Base-by-base conservation (phyloP, 2,888 invertebrate species). In the Yponomeuta evonymella region DNA sequence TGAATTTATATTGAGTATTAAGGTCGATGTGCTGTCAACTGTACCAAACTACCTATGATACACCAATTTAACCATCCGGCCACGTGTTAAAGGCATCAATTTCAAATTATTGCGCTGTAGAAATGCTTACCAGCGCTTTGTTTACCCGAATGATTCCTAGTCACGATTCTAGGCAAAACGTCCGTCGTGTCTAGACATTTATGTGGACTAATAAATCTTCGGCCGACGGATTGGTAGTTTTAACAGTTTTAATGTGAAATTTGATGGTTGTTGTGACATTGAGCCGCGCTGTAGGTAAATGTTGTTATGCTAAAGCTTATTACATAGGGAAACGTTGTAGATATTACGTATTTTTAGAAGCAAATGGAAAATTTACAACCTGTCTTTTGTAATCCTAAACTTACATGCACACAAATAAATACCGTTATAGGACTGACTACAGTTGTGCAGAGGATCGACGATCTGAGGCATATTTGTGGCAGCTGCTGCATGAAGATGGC, bases 191-290 rank as follows among this genome's bases (percentile, higher is more conserved):
- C 77, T 77, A 74, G 74, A 73, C 74, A 73, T 76, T 76, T 75
- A 75, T 72, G 75, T 75, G 75, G 73, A 73, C 75, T 71, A 72
- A 74, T 77, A 76, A 75, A 76, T 76, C 74, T 75, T 71, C 67
- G 68, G 62, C 67, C 69, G 72, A 67, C 72, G 10, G 58, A 58
- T 33, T 58, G 9, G 51, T 58, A 67, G 62, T 69, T n/a, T 69
- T 23, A 62, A 69, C 23, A 67, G 62, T 63, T n/a, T 69, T 23
- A 62, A 69, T 36, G 62, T 10, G 30, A n/a, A 11, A 12, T 69
- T 62, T 36, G 63, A 69, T 12, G 36, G 51, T 9, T 62, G n/a
- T 8, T 12, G 23, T n/a, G 62, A 33, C 69, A 48, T 63, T 69
- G 33, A 48, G 48, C 65, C 11, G 12, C 33, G 48, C 67, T 67